These are phyloP conservation scores for Heteromurus nitidus DNA, from an alignment of 2,888 invertebrate genomes.

Conservation along the genomic window DNA sequence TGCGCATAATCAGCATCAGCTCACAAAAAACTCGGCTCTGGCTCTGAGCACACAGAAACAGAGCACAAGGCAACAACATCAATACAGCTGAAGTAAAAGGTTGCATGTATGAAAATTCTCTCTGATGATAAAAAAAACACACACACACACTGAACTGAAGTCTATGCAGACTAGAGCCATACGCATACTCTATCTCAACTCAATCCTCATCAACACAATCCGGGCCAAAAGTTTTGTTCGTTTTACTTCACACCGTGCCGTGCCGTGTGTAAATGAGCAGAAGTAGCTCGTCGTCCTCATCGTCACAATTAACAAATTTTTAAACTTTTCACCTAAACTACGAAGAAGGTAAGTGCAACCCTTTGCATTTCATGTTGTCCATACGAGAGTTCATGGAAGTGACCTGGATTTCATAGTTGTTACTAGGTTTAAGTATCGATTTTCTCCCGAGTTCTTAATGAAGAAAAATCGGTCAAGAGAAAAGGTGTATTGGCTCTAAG, in stretches of 20 bases:
- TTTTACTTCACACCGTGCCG: background rate
- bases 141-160: background rate
- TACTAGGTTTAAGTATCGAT: conserved; percentile 42
- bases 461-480: conserved; percentile 11
- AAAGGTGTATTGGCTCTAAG: too few species aligned
- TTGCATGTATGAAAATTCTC: background rate
- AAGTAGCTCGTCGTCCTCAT: background rate
- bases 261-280: background rate
- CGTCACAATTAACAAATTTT: conserved; percentile 20
- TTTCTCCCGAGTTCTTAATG: background rate
- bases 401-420: conserved; percentile 48
- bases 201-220: conserved; percentile 20
- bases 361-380: background rate
- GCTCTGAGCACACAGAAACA: too few species aligned
- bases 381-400: background rate
- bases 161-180: too few species aligned
- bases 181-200: background rate
- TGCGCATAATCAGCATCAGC: conserved; percentile 38
- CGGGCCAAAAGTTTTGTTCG: conserved; percentile 43
- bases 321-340: conserved; percentile 28
- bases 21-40: background rate
- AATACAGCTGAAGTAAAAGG: conserved; percentile 46
- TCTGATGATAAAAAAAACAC: background rate
- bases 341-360: conserved; percentile 27
- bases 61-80: conserved; percentile 31